Percentiles rank a stretch among this genome's conserved stretches.
These are phyloP conservation scores for Drosophila arawakana DNA, from an alignment of 1,140 invertebrate genomes.

Conservation along the genomic window DNA sequence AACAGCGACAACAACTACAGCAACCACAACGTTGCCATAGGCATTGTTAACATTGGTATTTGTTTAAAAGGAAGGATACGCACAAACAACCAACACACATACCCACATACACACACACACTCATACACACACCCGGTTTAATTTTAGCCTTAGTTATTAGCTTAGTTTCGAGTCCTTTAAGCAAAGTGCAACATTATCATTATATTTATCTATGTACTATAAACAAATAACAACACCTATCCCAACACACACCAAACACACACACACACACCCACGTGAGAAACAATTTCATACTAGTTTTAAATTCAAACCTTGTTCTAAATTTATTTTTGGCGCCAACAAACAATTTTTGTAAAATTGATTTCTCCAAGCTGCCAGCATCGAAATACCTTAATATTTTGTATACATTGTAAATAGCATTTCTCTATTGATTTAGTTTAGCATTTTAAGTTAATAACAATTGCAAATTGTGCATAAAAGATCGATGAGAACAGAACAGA, in stretches of 20 bases:
- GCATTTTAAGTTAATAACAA: slow-evolving; percentile 23
- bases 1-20: slow-evolving; percentile 39
- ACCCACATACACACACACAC: slow-evolving; percentile 34
- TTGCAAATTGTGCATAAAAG: background rate
- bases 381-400: slow-evolving; percentile 46
- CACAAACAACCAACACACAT: slow-evolving; percentile 48
- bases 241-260: background rate
- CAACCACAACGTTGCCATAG: slow-evolving; percentile 43
- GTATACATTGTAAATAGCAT: slow-evolving; percentile 50
- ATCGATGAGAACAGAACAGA: slow-evolving; percentile 6
- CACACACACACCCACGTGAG: slow-evolving; percentile 6
- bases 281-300: slow-evolving; percentile 7
- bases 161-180: slow-evolving; percentile 60
- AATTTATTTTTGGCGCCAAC: slow-evolving; percentile 14
- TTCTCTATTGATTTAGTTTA: slow-evolving; percentile 45
- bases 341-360: slow-evolving; percentile 14
- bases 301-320: slow-evolving; percentile 20
- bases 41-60: slow-evolving; percentile 1
- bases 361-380: slow-evolving; percentile 50
- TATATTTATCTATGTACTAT: slow-evolving; percentile 35
- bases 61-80: slow-evolving; percentile 42
- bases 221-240: slow-evolving; percentile 20
- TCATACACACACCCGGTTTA: slow-evolving; percentile 59
- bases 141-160: slow-evolving; percentile 72
- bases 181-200: slow-evolving; percentile 64